These are phyloP conservation scores for Poliocrania exsul DNA, from an alignment of 2,797 vertebrate genomes.

Conservation along the genomic window DNA sequence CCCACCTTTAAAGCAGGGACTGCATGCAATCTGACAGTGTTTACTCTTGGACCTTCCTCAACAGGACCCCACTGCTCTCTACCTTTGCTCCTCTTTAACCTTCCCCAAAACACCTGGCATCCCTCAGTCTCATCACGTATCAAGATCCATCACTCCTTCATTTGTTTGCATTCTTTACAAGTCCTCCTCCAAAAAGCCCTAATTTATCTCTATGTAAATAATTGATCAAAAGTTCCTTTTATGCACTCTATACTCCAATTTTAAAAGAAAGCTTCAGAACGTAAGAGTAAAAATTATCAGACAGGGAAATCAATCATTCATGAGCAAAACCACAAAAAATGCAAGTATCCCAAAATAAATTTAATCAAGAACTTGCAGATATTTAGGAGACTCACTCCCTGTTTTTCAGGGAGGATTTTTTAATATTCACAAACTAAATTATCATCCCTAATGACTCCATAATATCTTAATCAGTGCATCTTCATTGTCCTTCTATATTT, in stretches of 20 bases:
- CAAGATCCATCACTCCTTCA: background rate
- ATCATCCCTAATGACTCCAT: background rate
- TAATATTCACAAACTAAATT: background rate
- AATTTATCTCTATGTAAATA: background rate
- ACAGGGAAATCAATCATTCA: constrained; percentile 4
- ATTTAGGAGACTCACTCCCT: background rate
- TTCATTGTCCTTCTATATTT: background rate
- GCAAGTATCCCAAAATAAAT: background rate
- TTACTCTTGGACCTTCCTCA: background rate
- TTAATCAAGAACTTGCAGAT: background rate
- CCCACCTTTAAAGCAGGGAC: background rate
- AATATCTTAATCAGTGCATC: background rate
- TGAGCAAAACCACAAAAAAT: background rate
- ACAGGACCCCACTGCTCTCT: background rate
- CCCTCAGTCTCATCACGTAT: background rate
- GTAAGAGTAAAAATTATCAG: background rate
- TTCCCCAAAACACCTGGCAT: background rate
- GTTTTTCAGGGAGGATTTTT: background rate
- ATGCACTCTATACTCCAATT: background rate
- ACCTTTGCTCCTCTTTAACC: background rate
- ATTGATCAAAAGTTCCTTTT: background rate
- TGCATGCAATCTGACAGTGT: background rate
- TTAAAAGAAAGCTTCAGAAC: background rate
- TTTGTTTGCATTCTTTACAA: background rate
- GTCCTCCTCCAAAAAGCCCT: background rate